Conservation (phyloP, 2,888 invertebrate species). For the Plutella xylostella region DNA sequence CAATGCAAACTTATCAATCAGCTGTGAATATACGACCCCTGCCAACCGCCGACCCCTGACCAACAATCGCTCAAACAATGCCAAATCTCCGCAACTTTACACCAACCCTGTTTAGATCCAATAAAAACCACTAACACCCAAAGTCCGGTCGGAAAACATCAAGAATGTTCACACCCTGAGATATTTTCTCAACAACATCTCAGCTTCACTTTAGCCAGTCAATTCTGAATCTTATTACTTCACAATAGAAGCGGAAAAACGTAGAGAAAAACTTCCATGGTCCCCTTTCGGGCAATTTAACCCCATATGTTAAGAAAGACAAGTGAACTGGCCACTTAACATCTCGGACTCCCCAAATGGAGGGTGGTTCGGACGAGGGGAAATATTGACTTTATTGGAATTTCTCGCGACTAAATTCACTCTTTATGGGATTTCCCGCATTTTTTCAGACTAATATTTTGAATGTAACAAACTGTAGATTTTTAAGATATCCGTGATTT, state of each 20-base stretch:
- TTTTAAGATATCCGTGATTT: conserved; percentile 17
- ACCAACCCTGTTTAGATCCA: conserved; percentile 50
- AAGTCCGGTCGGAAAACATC: conserved; percentile 59
- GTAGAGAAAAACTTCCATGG: background rate
- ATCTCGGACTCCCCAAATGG: conserved; percentile 48
- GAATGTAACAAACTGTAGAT: no score
- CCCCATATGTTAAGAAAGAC: conserved; percentile 55
- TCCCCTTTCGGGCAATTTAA: background rate
- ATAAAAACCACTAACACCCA: conserved; percentile 52
- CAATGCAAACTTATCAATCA: no score
- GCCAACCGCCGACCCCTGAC: conserved; percentile 49
- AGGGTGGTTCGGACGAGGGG: conserved; percentile 2
- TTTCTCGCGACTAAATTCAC: conserved; percentile 54
- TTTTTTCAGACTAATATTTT: no score
- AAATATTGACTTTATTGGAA: conserved; percentile 27
- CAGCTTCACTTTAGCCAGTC: background rate
- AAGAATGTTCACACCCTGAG: conserved; percentile 54
- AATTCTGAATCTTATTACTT: background rate
- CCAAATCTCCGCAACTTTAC: conserved; percentile 40
- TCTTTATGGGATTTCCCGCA: no score
- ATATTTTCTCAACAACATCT: conserved; percentile 24
- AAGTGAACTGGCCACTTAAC: conserved; percentile 59
- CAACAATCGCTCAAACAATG: conserved; percentile 37
- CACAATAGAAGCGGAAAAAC: background rate
- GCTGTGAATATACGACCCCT: no score